Evolutionary conservation across 2,113 vertebrate genomes (phyloP).

Genomic region (Fulica atra): DNA sequence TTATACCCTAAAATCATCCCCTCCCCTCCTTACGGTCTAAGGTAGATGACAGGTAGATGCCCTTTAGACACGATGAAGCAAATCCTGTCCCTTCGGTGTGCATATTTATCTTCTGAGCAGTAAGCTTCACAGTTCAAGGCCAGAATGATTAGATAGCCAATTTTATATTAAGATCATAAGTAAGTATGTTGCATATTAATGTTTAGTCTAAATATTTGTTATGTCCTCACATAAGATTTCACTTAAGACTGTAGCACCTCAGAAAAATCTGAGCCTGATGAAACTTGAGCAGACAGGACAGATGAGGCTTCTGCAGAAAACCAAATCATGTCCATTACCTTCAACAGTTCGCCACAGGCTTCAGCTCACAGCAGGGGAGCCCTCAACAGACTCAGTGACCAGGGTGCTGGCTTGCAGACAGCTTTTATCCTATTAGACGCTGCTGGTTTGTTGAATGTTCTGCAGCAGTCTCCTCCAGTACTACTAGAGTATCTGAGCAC

Average conservation of each 20-base stretch:
- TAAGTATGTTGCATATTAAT: not conserved
- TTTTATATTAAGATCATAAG: not conserved
- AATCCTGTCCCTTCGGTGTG: not conserved
- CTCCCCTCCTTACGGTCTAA: not conserved
- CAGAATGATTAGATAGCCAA: not conserved
- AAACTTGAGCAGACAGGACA: not conserved
- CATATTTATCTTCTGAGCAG: not conserved
- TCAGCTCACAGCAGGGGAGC: not conserved
- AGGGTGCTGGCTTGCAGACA: not conserved
- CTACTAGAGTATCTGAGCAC: not conserved
- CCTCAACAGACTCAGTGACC: fast-evolving
- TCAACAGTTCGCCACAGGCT: not conserved
- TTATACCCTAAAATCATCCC: not conserved
- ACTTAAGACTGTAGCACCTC: not conserved
- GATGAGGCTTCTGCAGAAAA: not conserved
- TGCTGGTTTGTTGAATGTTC: not conserved
- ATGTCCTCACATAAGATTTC: not conserved
- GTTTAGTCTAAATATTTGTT: not conserved
- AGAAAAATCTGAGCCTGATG: not conserved
- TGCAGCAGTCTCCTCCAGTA: not conserved
- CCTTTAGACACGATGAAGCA: not conserved
- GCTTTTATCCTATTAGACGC: not conserved
- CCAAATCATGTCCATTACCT: fast-evolving
- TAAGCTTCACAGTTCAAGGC: not conserved
- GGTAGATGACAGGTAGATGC: not conserved